Percentiles rank a stretch among this genome's conserved stretches.
Evolutionary conservation across 1,140 invertebrate species (phyloP).

Genomic region (Drosophila mayri): DNA sequence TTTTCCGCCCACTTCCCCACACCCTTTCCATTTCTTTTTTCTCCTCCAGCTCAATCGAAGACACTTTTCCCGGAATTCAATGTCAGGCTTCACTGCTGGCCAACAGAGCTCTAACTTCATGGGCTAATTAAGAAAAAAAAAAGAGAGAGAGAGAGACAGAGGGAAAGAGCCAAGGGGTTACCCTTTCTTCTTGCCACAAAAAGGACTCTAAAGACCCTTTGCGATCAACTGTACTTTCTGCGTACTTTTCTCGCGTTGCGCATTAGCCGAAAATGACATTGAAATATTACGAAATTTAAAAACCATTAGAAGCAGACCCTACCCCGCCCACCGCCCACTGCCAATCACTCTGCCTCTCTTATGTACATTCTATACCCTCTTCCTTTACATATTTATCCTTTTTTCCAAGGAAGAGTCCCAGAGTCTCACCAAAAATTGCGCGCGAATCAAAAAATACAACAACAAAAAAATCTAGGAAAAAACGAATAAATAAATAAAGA

Average conservation of each 20-base stretch:
- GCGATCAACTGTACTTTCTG: conserved; percentile 66
- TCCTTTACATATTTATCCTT: conserved; percentile 55
- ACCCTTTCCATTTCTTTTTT: conserved; percentile 25
- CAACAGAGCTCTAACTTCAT: not conserved
- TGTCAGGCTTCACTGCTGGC: conserved; percentile 3
- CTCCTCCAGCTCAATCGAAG: conserved; percentile 11
- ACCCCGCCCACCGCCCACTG: not conserved
- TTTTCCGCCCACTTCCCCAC: not conserved
- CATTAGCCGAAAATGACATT: conserved; percentile 78
- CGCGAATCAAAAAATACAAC: conserved; percentile 63
- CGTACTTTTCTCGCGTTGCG: conserved; percentile 29
- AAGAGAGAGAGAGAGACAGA: no score
- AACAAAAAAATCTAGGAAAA: conserved; percentile 43
- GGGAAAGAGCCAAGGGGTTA: not conserved
- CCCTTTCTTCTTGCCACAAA: not conserved
- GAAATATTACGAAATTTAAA: conserved; percentile 83
- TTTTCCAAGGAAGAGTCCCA: conserved; percentile 21
- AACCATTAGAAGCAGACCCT: conserved; percentile 76
- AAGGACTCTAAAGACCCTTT: conserved; percentile 19
- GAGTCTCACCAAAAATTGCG: conserved; percentile 67
- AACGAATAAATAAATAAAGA: conserved; percentile 49
- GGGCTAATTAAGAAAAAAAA: conserved; percentile 24
- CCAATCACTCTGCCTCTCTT: conserved; percentile 10
- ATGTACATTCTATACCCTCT: conserved; percentile 3
- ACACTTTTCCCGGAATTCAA: conserved; percentile 11